Base-by-base conservation (phyloP, 2,113 vertebrate species). In the Lepidothrix coronata region DNA sequence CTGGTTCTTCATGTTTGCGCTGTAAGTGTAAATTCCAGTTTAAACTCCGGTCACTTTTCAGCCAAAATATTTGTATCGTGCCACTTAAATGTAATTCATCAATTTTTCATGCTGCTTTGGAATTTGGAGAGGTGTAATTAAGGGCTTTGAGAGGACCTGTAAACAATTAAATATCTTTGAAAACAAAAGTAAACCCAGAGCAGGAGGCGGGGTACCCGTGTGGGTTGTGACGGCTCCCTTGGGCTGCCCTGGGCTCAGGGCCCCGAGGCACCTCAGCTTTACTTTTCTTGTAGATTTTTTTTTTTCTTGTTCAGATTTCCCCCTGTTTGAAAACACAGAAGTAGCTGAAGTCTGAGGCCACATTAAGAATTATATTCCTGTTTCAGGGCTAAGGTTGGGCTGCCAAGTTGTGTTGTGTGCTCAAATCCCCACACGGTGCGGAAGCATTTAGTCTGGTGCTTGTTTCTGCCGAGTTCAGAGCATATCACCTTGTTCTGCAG, bases 221-320 rank as follows among this genome's bases (percentile, higher is more conserved):
- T 19, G 39, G 19, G 6, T 2, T 79, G 35, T 62, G 48, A 14
- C 0, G 0, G 17, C 19, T 16, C 5, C 5, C 22, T 52, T 1
- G 3, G 14, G n/a, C 12, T 85, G 19, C n/a, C 9, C 43, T 44
- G 33, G 41, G 14, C 44, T 63, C n/a, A 25, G 35, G 37, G 6
- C 81, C 87, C 27, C 14, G 18, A 37, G 58, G 11, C 25, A 43
- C 2, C 33, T 33, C 23, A 65, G 41, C 35, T 57, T 73, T 65
- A 8, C 39, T 59, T 51, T 77, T 12, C 28, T 55, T 54, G 18
- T 24, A 61, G 28, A 5, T 18, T 57, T 30, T 41, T 22, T 27
- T 66, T 28, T 44, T 39, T 39, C 19, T 68, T 61, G 4, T 52
- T 6, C 7, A 10, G 7, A 10, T 71, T 54, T 67, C 57, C 5